phyloP scores from a whole-genome alignment of 2,797 vertebrate species.

The Gila robusta region DNA sequence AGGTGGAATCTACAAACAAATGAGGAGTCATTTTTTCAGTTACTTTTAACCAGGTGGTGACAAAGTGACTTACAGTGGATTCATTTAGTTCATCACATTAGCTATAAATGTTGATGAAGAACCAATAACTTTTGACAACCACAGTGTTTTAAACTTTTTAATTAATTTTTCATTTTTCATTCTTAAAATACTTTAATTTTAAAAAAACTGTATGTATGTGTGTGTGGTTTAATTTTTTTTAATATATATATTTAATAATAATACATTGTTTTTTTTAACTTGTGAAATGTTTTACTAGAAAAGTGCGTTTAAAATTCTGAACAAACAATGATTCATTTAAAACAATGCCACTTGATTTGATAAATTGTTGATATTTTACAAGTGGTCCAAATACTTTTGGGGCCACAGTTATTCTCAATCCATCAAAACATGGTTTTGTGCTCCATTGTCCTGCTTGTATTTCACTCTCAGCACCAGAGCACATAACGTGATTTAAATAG shows the following conservation, averaged over 20 bases:
- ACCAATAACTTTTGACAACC: background rate
- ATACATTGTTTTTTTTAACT: background rate
- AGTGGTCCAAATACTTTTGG: background rate
- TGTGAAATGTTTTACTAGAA: background rate
- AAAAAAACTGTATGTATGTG: background rate
- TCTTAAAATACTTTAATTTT: too few species aligned
- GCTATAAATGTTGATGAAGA: background rate
- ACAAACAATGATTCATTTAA: background rate
- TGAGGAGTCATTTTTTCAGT: background rate
- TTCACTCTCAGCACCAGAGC: background rate
- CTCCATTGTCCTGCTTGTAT: background rate
- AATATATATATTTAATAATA: background rate
- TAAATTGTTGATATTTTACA: background rate
- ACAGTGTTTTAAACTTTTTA: too few species aligned
- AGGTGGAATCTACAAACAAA: background rate
- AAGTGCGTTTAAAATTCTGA: background rate
- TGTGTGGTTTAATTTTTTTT: background rate
- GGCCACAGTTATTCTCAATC: background rate
- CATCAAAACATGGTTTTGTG: background rate
- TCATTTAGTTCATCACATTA: background rate
- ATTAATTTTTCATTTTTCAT: too few species aligned
- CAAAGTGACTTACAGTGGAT: background rate
- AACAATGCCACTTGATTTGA: background rate
- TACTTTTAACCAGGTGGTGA: background rate
- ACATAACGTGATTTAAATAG: background rate